phyloP scores from a whole-genome alignment of 64 coral and sea anemone genomes.

The Porites australiensis region DNA sequence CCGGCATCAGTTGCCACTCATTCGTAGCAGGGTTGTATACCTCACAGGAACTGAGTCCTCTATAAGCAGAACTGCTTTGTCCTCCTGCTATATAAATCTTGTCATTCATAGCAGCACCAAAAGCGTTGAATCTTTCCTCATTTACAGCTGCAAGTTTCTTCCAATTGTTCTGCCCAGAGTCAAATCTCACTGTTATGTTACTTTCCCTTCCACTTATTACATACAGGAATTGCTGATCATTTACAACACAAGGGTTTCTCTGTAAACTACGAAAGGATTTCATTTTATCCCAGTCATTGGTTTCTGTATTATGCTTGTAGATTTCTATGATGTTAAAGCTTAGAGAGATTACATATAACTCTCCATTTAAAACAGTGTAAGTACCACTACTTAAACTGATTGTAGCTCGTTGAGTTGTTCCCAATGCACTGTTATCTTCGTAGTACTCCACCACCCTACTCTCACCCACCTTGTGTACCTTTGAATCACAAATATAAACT shows the following conservation, averaged over 20 bases:
- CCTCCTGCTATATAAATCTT: slow-evolving; percentile 28
- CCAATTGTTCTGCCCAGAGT: background rate
- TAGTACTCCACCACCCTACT: background rate
- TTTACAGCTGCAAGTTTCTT: background rate
- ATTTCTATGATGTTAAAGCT: too few relatives aligned
- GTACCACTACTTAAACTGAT: too few relatives aligned
- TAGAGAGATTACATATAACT: background rate
- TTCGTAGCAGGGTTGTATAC: background rate
- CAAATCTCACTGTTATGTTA: background rate
- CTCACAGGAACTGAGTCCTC: background rate
- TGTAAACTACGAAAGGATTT: background rate
- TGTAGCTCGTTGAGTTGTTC: background rate
- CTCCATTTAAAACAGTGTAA: too few relatives aligned
- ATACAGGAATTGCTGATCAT: background rate
- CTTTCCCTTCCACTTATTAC: background rate
- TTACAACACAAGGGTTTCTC: background rate
- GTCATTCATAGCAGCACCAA: slow-evolving; percentile 32
- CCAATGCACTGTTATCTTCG: background rate
- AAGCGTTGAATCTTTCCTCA: background rate
- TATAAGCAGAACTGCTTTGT: accelerated
- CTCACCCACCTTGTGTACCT: background rate
- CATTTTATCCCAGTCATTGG: background rate
- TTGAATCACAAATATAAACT: background rate
- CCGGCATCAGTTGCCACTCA: slow-evolving; percentile 31
- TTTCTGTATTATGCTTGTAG: background rate